These are phyloP conservation scores for Centropristis striata DNA, from an alignment of 2,113 vertebrate genomes.

Conservation along the genomic window DNA sequence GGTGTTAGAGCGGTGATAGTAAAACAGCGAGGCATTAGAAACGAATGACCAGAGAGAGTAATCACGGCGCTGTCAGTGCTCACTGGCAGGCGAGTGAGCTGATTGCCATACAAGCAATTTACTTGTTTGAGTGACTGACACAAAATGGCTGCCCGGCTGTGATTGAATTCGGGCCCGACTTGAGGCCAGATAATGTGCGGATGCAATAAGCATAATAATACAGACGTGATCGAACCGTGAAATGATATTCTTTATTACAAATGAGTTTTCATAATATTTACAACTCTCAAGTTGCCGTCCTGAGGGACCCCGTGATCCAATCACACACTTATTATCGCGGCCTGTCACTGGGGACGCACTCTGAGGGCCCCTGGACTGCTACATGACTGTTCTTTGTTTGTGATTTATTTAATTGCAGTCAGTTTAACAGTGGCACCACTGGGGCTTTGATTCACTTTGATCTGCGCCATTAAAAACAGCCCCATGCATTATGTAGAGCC, in stretches of 20 bases:
- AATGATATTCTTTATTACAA: conserved; percentile 47
- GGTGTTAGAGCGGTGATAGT: conserved; percentile 22
- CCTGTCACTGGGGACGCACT: conserved; percentile 42
- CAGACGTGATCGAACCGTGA: conserved; percentile 47
- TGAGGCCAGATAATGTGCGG: conserved; percentile 33
- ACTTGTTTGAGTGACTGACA: conserved; percentile 64
- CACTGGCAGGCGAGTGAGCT: conserved; percentile 27
- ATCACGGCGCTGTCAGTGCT: conserved; percentile 48
- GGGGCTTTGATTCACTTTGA: conserved; percentile 70
- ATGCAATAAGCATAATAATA: conserved; percentile 46
- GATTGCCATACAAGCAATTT: conserved; percentile 62
- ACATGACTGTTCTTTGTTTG: conserved; percentile 62
- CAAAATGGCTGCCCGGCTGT: conserved; percentile 42
- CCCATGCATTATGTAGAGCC: conserved; percentile 68
- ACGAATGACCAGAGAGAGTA: conserved; percentile 46
- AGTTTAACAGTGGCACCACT: conserved; percentile 64
- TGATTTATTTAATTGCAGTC: conserved; percentile 71
- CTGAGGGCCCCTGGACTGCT: conserved; percentile 6
- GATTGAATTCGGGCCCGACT: conserved; percentile 52
- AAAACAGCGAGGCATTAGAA: conserved; percentile 32
- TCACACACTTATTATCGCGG: conserved; percentile 34
- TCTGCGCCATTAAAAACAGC: conserved; percentile 72
- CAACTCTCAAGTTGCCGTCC: conserved; percentile 28
- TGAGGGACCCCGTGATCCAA: conserved; percentile 4
- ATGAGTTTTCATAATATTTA: conserved; percentile 53